A percentile compares a stretch with the other conserved stretches of the same genome.
Conservation (phyloP, 2,797 vertebrate species). For the Amblyraja radiata region DNA sequence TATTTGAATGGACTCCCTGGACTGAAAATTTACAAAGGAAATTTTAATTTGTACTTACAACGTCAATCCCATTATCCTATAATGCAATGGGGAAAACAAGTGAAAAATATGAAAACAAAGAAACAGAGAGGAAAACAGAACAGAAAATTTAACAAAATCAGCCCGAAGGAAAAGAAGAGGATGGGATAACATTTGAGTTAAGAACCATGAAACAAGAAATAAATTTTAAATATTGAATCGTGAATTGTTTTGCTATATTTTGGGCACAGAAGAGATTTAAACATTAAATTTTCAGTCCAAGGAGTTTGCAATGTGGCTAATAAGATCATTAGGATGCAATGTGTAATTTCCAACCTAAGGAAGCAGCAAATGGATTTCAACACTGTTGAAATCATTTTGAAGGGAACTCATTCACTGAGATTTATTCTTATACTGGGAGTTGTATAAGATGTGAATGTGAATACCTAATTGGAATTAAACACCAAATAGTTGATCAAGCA, state of each 20-base stretch:
- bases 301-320: neutral
- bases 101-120: neutral
- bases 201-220: slow-evolving; percentile 10
- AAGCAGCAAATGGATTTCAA: slow-evolving; percentile 10
- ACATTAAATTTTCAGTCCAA: neutral
- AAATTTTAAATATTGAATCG: neutral
- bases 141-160: neutral
- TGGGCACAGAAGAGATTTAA: neutral
- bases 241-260: neutral
- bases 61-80: neutral
- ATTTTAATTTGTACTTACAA: no score
- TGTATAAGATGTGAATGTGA: neutral
- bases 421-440: neutral
- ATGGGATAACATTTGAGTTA: neutral
- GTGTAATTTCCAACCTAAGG: neutral
- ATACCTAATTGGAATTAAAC: neutral
- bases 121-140: neutral
- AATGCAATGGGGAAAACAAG: neutral
- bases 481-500: neutral
- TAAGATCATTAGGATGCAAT: slow-evolving; percentile 25
- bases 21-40: no score
- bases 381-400: neutral
- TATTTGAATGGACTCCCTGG: neutral
- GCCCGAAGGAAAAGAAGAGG: neutral
- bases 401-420: neutral